Evolutionary conservation across 2,888 invertebrate genomes (phyloP), one percentile per base, ranked within the genome.

Genomic region (Drosophila fungiperda): DNA sequence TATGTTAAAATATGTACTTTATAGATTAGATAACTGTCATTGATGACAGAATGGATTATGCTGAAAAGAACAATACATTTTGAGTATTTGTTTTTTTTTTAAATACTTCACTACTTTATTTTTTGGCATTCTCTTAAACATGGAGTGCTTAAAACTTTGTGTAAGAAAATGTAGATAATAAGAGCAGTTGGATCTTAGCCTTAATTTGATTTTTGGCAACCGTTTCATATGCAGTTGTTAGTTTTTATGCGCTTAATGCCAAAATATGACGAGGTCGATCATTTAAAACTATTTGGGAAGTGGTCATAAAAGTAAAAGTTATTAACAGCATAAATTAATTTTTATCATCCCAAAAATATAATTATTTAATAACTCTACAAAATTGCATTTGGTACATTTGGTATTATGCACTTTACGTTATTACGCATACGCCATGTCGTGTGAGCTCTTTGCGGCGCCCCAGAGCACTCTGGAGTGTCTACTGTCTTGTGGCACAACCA

Each of bases 401-500:
- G 8, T 48, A n/a, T 23, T 55, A 36, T 54, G 32, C 57, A 48
- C 62, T 75, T 73, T 59, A 61, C 53, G 38, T 74, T 63, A 88
- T 89, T 74, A 86, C 80, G 86, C 75, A 87, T 87, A 89, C 91
- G 91, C 83, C 68, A 52, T 49, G 68, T 87, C 52, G 73, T 52
- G 49, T 32, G 40, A 32, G 35, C 57, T 68, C 68, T 73, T 78
- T 67, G 73, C n/a, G 60, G 74, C 57, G 53, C 38, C 74, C 52
- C 74, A 42, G 32, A 50, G 68, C 54, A 63, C 65, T 66, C 55
- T 53, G 40, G 52, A 54, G 68, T 68, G 61, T 80, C 80, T 65
- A 60, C 80, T 80, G 71, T 70, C 64, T 71, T 69, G 66, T 78
- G 87, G 82, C 63, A 60, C 62, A 20, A n/a, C 12, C 50, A 52